Evolutionary conservation across 2,113 vertebrate species (phyloP).

Genomic region (Myodes glareolus): DNA sequence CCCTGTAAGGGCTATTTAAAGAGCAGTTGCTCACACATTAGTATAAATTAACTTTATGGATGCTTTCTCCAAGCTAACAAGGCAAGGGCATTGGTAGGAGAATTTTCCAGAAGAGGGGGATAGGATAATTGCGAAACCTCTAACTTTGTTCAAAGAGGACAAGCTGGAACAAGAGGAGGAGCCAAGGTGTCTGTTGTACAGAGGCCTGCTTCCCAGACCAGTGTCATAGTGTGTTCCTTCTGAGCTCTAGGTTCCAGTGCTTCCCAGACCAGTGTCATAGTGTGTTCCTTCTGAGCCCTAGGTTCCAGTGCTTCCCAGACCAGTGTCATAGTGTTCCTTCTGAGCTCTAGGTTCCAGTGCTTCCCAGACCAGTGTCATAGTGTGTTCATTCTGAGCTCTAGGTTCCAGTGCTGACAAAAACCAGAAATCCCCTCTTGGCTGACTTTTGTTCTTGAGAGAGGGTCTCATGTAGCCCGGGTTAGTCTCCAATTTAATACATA

Average conservation of each 20-base stretch:
- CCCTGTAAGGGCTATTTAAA: neutral
- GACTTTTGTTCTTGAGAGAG: neutral
- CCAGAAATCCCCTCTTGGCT: neutral
- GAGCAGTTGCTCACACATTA: neutral
- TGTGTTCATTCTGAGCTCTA: neutral
- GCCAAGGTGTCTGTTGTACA: neutral
- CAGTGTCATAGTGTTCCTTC: no score
- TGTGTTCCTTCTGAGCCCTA: neutral
- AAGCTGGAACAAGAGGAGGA: neutral
- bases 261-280: no score
- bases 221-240: neutral
- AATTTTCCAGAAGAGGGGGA: neutral
- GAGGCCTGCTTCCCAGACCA: neutral
- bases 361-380: neutral
- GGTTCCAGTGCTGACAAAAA: neutral
- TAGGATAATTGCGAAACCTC: neutral
- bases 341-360: no score
- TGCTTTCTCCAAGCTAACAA: neutral
- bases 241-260: neutral
- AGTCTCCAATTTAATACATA: neutral
- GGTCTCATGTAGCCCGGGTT: neutral
- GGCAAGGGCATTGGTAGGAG: neutral
- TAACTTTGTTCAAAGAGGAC: neutral
- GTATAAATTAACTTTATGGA: conserved; percentile 6
- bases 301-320: neutral